A percentile compares a stretch with the other conserved stretches of the same genome.
Evolutionary conservation across 2,888 invertebrate genomes (phyloP).

Genomic region (Eretmocerus hayati): DNA sequence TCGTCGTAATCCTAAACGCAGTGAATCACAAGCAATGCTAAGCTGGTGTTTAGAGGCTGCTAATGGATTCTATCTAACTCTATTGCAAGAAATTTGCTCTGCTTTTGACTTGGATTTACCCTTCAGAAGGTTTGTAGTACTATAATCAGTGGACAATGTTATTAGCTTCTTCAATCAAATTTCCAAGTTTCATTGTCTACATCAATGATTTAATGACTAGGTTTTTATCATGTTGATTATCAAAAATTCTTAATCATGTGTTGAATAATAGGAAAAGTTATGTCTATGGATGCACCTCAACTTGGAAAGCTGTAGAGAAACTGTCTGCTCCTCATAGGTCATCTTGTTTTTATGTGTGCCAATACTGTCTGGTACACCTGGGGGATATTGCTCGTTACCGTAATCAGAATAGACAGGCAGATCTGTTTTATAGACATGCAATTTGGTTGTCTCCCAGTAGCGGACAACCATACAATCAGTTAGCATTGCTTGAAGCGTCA

Average conservation of each 20-base stretch:
- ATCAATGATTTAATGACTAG: neutral
- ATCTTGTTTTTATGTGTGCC: slow-evolving; percentile 78
- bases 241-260: too few relatives aligned
- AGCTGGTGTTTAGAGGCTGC: slow-evolving; percentile 78
- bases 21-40: slow-evolving; percentile 69
- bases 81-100: slow-evolving; percentile 75
- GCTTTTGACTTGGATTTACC: slow-evolving; percentile 75
- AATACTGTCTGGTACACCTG: slow-evolving; percentile 82
- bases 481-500: slow-evolving; percentile 74
- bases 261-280: slow-evolving; percentile 46
- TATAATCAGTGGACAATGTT: too few relatives aligned
- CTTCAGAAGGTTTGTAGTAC: slow-evolving; percentile 51
- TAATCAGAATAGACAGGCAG: slow-evolving; percentile 73
- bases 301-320: slow-evolving; percentile 45
- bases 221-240: too few relatives aligned
- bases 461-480: slow-evolving; percentile 86
- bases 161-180: neutral
- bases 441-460: slow-evolving; percentile 66
- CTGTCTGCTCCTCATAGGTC: slow-evolving; percentile 53
- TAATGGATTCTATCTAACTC: slow-evolving; percentile 75
- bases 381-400: slow-evolving; percentile 82
- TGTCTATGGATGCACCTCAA: slow-evolving; percentile 46
- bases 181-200: neutral
- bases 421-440: slow-evolving; percentile 78
- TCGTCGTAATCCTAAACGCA: slow-evolving; percentile 69